Evolutionary conservation across 2,888 invertebrate genomes (phyloP), one percentile per base, ranked within the genome.

Genomic region (Brachyopa scutellaris): DNA sequence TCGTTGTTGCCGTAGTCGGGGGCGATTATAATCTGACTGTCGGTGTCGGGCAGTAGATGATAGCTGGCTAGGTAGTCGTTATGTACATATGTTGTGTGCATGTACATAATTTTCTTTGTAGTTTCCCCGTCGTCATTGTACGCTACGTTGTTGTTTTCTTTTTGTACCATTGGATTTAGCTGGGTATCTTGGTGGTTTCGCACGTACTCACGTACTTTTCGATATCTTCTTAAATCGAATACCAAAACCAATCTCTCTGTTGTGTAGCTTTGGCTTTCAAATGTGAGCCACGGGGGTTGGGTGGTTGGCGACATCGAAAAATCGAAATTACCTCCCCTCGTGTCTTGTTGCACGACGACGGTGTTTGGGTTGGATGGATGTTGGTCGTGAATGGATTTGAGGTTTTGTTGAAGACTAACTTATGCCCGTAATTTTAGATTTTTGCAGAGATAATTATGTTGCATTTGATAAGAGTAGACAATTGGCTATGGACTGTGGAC

Each of bases 181-280:
- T 49, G 64, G 38, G 47, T 33, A 47, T 26, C 36, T 57, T 47
- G 36, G 57, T n/a, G 13, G 47, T 59, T 69, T 69, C 29, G 57
- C 69, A 69, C 69, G 69, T 69, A 69, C 47, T 69, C 57, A 66
- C 76, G 66, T 59, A 59, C n/a, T 66, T 59, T 49, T 57, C 33
- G 51, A 74, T 66, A 55, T 74, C 57, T 66, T 66, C 47, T 38
- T 47, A 64, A 57, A 64, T 66, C 66, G 21, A 66, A 74, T 74
- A 66, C 55, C 64, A 62, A 72, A 61, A 61, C 61, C 72, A 51
- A 51, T 42, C 19, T 38, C 29, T 53, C 21, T 45, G 31, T 33
- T 42, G 42, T 66, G 31, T 23, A 17, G 47, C 31, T 57, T 69
- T 47, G 45, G 47, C 36, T 69, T 55, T 11, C 36, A 38, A 67